Evolutionary conservation across 2,113 vertebrate species (phyloP).

Genomic region (Neomonachus schauinslandi): DNA sequence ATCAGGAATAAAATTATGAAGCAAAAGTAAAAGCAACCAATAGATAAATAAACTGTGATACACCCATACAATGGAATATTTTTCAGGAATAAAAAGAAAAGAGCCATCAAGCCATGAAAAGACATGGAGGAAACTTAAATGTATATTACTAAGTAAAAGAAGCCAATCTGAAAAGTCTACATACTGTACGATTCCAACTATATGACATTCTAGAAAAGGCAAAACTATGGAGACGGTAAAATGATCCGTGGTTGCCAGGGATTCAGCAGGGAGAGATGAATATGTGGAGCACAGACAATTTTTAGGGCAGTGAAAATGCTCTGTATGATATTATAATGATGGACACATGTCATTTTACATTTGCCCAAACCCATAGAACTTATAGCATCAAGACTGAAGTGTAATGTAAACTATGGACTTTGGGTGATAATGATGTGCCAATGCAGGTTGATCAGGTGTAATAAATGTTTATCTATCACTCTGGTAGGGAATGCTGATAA

Average conservation of each 20-base stretch:
- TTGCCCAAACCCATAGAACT: not conserved
- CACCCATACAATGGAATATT: not conserved
- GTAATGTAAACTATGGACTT: not conserved
- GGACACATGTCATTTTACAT: not conserved
- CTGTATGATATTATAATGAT: not conserved
- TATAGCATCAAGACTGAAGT: not conserved
- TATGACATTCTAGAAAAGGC: not conserved
- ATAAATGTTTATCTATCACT: too few species aligned
- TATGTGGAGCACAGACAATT: not conserved
- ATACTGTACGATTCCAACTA: not conserved
- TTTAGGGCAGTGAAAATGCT: not conserved
- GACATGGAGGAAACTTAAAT: not conserved
- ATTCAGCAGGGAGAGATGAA: not conserved
- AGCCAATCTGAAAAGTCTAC: not conserved
- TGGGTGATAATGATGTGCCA: not conserved
- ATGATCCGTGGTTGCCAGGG: not conserved
- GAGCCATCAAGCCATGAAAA: not conserved
- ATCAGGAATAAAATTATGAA: not conserved
- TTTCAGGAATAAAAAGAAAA: not conserved
- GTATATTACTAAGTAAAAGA: not conserved
- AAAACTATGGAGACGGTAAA: not conserved
- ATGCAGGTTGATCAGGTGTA: not conserved
- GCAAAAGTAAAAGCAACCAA: not conserved
- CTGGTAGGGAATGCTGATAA: not conserved
- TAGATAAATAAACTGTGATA: not conserved